A percentile compares a stretch with the other conserved stretches of the same genome.
These are phyloP conservation scores for Pleuronectes platessa DNA, from an alignment of 2,113 vertebrate genomes.

Conservation along the genomic window DNA sequence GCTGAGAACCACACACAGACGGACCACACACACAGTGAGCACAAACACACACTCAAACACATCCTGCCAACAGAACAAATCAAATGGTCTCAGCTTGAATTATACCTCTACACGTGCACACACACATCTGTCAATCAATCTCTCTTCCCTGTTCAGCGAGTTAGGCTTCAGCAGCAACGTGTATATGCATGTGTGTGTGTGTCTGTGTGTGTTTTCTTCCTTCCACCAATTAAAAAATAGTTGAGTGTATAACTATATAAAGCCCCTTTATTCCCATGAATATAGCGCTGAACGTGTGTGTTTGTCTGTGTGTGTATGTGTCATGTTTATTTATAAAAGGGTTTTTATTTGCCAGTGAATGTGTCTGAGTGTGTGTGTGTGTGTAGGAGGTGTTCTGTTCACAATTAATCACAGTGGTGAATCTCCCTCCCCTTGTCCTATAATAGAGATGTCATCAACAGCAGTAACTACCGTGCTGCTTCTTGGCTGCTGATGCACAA, in stretches of 20 bases:
- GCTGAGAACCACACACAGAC: slow-evolving; percentile 67
- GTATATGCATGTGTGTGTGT: neutral
- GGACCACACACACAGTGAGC: slow-evolving; percentile 66
- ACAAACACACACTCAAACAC: slow-evolving; percentile 44
- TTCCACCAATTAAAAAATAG: slow-evolving; percentile 61
- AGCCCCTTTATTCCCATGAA: slow-evolving; percentile 48
- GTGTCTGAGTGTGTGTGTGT: slow-evolving; percentile 8
- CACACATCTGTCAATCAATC: slow-evolving; percentile 60
- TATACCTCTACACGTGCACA: slow-evolving; percentile 34
- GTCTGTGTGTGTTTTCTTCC: slow-evolving; percentile 14
- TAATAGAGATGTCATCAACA: slow-evolving; percentile 62
- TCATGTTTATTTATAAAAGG: slow-evolving; percentile 35
- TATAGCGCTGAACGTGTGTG: slow-evolving; percentile 20
- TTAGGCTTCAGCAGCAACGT: neutral
- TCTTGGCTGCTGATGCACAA: slow-evolving; percentile 11
- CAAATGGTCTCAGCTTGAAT: slow-evolving; percentile 64
- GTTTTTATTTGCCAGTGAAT: neutral
- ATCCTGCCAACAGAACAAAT: slow-evolving; percentile 59
- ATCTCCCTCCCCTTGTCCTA: slow-evolving; percentile 45
- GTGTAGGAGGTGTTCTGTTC: slow-evolving; percentile 53
- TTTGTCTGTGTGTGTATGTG: slow-evolving; percentile 5
- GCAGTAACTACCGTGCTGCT: slow-evolving; percentile 45
- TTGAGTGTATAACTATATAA: slow-evolving; percentile 45
- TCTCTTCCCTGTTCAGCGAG: slow-evolving; percentile 22
- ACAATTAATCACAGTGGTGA: slow-evolving; percentile 57